These are phyloP conservation scores for Crocallis elinguaria DNA, from an alignment of 2,888 invertebrate species.

Conservation along the genomic window DNA sequence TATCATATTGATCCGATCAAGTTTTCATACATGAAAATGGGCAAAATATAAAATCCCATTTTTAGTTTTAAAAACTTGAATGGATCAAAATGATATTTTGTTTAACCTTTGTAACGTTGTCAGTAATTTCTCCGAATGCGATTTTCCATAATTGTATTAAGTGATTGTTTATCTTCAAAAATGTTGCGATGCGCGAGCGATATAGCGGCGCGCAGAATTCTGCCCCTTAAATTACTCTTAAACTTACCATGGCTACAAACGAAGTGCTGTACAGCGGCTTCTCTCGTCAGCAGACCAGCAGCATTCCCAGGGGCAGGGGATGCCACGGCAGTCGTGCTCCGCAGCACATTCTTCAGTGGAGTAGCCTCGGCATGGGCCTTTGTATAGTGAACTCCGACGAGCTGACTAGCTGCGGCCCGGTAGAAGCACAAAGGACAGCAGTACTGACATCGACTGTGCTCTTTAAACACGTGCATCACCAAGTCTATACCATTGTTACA, in stretches of 20 bases:
- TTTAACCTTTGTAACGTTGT: too few relatives aligned
- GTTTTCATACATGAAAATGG: too few relatives aligned
- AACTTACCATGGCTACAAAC: conserved; percentile 60
- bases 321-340: conserved; percentile 42
- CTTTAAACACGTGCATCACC: conserved; percentile 85
- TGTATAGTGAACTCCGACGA: conserved; percentile 85
- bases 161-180: too few relatives aligned
- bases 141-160: too few relatives aligned
- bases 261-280: conserved; percentile 65
- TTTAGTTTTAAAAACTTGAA: too few relatives aligned
- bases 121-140: too few relatives aligned
- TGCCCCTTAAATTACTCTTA: too few relatives aligned
- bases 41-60: too few relatives aligned
- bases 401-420: conserved; percentile 84
- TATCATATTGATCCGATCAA: too few relatives aligned
- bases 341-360: conserved; percentile 44
- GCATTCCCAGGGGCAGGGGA: conserved; percentile 34
- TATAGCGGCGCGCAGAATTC: too few relatives aligned
- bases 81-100: too few relatives aligned
- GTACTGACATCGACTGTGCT: conserved; percentile 86
- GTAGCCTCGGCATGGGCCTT: conserved; percentile 55
- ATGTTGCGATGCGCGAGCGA: too few relatives aligned
- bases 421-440: conserved; percentile 89
- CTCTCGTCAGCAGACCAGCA: conserved; percentile 53
- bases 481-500: conserved; percentile 65